Base-by-base conservation (phyloP, 2,888 invertebrate species). In the Chrysomela aeneicollis region DNA sequence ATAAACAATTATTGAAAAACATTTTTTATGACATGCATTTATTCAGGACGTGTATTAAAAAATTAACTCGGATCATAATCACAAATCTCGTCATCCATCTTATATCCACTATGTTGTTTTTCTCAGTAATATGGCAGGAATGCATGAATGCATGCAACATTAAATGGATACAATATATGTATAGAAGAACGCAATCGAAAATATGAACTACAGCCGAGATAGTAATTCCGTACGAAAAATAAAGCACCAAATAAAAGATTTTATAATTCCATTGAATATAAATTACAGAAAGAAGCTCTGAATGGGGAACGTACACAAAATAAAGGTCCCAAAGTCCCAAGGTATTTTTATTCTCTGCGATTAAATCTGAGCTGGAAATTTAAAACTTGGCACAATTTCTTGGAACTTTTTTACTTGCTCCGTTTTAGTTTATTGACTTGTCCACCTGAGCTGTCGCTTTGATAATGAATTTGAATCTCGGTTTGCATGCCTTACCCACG, bases 251-350 rank as follows among this genome's bases (percentile, higher is more conserved):
- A 66, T 64, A 67, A 67, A 70, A 66, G 65, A 67, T 64, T 68
- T 71, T 69, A 73, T 71, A 70, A 73, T 73, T 73, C 71, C 72
- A 71, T 71, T 73, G 71, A 71, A 68, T 71, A 71, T 71, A 73
- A 71, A 71, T 74, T 69, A 54, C 26, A 22, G 10, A 10, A 5
- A 50, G 63, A 59, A 54, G 65, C 65, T 63, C 61, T 65, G 50
- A 53, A 61, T 21, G 58, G 63, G 55, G 61, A 63, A 59, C 63
- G 59, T 63, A 66, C 59, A 67, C 67, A 65, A 67, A 63, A 66
- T 63, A 68, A 64, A 64, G 63, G 51, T 61, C 26, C 60, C n/a
- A n/a, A n/a, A n/a, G 52, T 61, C 21, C 61, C 57, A 57, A 19
- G 53, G 57, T 59, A 66, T 59, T 59, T 63, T 55, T 47, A 59